Evolutionary conservation across 2,797 vertebrate genomes (phyloP).

Genomic region (Xiphophorus birchmanni): DNA sequence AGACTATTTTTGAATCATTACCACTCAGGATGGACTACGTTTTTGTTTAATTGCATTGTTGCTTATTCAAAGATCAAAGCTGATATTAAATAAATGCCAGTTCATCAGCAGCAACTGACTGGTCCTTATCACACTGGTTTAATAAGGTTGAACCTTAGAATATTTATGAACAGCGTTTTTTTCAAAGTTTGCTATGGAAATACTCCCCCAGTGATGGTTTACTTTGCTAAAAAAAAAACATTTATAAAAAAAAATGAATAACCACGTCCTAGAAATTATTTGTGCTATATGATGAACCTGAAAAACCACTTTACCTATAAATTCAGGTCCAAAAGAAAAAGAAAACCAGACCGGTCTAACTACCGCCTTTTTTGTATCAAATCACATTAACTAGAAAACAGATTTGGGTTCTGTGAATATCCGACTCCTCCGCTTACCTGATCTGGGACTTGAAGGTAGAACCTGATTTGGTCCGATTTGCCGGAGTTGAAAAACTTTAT

Average conservation of each 20-base stretch:
- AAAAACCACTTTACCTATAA: neutral
- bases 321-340: neutral
- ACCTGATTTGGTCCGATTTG: conserved; percentile 79
- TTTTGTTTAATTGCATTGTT: neutral
- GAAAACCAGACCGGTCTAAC: neutral
- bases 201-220: neutral
- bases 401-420: neutral
- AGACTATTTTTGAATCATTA: neutral
- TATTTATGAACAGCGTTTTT: neutral
- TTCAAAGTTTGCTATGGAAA: neutral
- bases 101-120: neutral
- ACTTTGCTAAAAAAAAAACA: neutral
- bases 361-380: neutral
- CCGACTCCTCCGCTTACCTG: conserved; percentile 75
- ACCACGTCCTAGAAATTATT: neutral
- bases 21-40: neutral
- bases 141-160: neutral
- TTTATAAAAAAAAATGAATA: too few species aligned
- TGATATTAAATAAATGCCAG: neutral
- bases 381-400: neutral
- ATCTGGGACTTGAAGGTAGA: conserved; percentile 75
- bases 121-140: neutral
- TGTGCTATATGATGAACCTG: neutral
- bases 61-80: neutral
- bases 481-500: conserved; percentile 87